Base-by-base conservation (phyloP, 2,113 vertebrate species). In the Lagopus muta region DNA sequence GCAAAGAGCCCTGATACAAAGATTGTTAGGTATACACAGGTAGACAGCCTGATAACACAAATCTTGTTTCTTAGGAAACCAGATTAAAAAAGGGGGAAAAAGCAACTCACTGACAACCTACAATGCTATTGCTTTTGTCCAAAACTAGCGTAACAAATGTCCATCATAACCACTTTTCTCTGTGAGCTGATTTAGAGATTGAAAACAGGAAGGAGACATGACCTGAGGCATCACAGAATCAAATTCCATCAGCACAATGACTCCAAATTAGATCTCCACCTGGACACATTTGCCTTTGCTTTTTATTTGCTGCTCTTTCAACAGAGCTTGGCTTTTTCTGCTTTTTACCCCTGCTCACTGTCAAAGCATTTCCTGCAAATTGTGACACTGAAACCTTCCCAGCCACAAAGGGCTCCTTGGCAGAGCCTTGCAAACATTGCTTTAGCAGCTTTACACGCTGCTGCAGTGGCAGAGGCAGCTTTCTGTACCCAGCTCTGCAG, bases 1-100 rank as follows among this genome's bases (percentile, higher is more conserved):
- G 71, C n/a, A 36, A 76, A 34, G 43, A 66, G 82, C 36, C 43
- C 30, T 58, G 17, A 4, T 15, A 45, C 40, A 70, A 47, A 75
- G 74, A 32, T 15, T 42, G 47, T 34, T 19, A 58, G 82, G 54
- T 76, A 66, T 47, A 55, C 57, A 62, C 54, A 87, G 71, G 75
- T 62, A 89, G 69, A 88, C 69, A 82, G 34, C 71, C 58, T 67
- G 72, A 40, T 20, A 87, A 66, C 40, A 85, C 14, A 80, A 62
- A 50, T 32, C 85, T 82, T 58, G 92, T 94, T 89, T 96, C 92
- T 88, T 88, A 92, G 72, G 93, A 94, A 95, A 95, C 94, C 55
- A 74, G 90, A 85, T 88, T 72, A 8, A 82, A 89, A 79, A 69
- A 70, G 4, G 18, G 4, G 21, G 42, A 20, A 34, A 21, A 34